Evolutionary conservation across 2,113 vertebrate genomes (phyloP).

Genomic region (Daphoenositta chrysoptera): DNA sequence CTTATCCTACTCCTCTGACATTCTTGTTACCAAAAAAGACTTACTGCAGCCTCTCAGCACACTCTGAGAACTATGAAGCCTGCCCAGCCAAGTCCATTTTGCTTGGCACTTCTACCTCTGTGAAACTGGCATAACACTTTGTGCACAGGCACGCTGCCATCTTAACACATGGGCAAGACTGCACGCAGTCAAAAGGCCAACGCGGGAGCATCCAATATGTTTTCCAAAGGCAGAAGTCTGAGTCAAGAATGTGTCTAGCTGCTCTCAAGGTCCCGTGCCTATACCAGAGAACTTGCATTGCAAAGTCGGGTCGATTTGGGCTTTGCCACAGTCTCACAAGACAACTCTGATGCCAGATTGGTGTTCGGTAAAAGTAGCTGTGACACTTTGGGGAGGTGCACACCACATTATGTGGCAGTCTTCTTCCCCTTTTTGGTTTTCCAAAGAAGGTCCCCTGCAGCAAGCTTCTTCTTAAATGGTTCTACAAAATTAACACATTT

Average conservation of each 20-base stretch:
- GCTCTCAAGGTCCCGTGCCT: background rate
- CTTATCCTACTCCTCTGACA: slow-evolving; percentile 7
- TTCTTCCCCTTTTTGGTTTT: background rate
- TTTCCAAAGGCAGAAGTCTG: slow-evolving; percentile 15
- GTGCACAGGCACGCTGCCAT: slow-evolving; percentile 49
- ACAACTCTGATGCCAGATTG: background rate
- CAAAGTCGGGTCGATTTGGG: background rate
- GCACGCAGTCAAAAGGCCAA: slow-evolving; percentile 24
- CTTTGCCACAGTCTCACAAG: background rate
- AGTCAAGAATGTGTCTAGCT: slow-evolving; percentile 21
- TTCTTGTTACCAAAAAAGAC: slow-evolving; percentile 42
- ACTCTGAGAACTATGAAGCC: background rate
- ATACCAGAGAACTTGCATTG: background rate
- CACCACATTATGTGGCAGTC: background rate
- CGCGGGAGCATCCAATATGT: background rate
- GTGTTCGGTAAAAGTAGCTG: background rate
- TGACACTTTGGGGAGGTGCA: background rate
- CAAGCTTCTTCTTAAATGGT: background rate
- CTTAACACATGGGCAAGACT: slow-evolving; percentile 51
- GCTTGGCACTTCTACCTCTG: slow-evolving; percentile 54
- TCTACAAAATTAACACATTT: background rate
- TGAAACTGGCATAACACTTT: slow-evolving; percentile 52
- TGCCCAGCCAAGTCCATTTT: slow-evolving; percentile 62
- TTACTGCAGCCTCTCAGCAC: slow-evolving; percentile 9
- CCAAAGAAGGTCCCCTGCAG: background rate